Conservation (phyloP, 2,113 vertebrate genomes). For the Cyphomyrus plagiostoma region DNA sequence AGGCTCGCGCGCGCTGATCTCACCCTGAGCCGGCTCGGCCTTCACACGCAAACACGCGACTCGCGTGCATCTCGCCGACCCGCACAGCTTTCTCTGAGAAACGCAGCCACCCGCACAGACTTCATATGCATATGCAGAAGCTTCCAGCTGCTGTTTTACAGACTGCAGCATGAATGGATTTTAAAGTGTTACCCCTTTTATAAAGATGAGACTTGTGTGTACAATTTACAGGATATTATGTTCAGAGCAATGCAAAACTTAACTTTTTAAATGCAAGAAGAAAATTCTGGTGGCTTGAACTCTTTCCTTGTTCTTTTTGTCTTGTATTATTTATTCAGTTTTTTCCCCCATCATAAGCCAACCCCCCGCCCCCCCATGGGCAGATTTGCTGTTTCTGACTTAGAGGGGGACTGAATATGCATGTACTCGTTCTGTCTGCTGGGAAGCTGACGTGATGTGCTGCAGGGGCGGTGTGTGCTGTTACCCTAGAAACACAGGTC, state of each 20-base stretch:
- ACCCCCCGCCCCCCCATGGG: background rate
- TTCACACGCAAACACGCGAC: no score
- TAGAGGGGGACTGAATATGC: background rate
- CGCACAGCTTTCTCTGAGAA: background rate
- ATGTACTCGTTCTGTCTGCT: background rate
- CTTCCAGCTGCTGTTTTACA: background rate
- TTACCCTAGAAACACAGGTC: background rate
- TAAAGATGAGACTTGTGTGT: background rate
- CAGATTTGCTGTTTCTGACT: background rate
- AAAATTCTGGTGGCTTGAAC: background rate
- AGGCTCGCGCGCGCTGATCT: background rate
- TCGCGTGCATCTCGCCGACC: background rate
- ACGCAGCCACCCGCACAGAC: background rate
- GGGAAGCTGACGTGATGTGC: background rate
- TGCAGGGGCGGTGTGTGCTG: background rate
- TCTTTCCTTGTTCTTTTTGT: background rate
- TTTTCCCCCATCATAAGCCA: background rate
- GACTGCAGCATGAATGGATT: background rate
- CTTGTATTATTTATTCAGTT: background rate
- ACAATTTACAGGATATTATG: background rate
- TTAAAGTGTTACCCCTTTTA: background rate
- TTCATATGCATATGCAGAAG: background rate
- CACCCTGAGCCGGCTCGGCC: constrained; percentile 51
- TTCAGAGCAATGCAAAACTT: background rate
- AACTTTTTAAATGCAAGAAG: background rate